Conservation (phyloP, 2,113 vertebrate genomes). For the Takifugu flavidus region DNA sequence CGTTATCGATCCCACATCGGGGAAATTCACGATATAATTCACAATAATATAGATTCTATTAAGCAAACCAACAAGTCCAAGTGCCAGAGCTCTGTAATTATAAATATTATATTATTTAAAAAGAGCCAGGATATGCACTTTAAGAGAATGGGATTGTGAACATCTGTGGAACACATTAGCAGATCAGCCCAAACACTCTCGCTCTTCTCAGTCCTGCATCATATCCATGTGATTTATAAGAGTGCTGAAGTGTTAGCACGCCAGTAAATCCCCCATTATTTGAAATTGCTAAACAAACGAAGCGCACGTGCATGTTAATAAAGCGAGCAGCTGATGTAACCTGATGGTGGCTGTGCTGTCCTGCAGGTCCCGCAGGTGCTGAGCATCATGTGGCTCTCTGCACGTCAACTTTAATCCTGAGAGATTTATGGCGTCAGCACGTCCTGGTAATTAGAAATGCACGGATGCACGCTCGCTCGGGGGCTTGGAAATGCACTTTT, state of each 20-base stretch:
- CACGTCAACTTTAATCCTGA: conserved; percentile 1
- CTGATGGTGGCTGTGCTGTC: conserved; percentile 34
- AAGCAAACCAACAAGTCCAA: no score
- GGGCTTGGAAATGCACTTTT: conserved; percentile 14
- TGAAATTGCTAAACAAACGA: conserved; percentile 31
- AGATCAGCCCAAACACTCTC: conserved; percentile 31
- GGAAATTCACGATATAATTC: no score
- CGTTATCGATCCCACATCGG: no score
- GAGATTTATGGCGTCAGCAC: no score
- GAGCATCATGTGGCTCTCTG: conserved; percentile 26
- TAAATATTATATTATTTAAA: no score
- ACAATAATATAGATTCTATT: no score
- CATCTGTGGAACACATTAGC: conserved; percentile 54
- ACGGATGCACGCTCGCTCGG: background rate
- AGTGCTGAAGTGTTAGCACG: conserved; percentile 37
- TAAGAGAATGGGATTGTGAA: no score
- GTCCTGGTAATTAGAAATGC: no score
- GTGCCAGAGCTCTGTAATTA: no score
- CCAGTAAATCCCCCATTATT: conserved; percentile 42
- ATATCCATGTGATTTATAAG: conserved; percentile 46
- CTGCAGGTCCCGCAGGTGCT: conserved; percentile 28
- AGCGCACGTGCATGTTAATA: conserved; percentile 27
- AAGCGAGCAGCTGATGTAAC: conserved; percentile 27
- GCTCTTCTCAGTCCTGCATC: conserved; percentile 28
- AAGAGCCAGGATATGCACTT: no score